phyloP scores from a whole-genome alignment of 1,140 invertebrate species.

The Hyposmocoma kahamanoa region DNA sequence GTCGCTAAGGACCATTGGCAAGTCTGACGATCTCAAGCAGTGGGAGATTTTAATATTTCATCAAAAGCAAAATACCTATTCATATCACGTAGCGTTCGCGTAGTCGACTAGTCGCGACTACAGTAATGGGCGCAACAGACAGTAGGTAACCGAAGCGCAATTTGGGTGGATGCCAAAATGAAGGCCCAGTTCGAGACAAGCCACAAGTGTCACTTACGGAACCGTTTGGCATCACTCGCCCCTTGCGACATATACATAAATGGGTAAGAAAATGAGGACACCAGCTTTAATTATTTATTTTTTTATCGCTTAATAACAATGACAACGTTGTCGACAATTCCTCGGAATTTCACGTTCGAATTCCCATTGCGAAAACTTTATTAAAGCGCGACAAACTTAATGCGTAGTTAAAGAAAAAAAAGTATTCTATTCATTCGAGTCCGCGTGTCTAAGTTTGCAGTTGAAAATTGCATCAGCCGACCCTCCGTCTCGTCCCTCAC shows the following conservation, averaged over 20 bases:
- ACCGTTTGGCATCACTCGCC: slow-evolving; percentile 30
- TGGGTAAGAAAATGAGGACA: slow-evolving; percentile 42
- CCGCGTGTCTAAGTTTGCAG: slow-evolving; percentile 37
- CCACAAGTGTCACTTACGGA: slow-evolving; percentile 53
- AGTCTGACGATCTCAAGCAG: too few relatives aligned
- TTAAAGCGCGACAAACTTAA: not conserved
- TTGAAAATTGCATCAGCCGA: slow-evolving; percentile 44
- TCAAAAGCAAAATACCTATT: too few relatives aligned
- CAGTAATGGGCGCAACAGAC: too few relatives aligned
- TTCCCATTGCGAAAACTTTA: slow-evolving; percentile 20
- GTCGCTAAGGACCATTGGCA: too few relatives aligned
- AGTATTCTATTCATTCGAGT: slow-evolving; percentile 18
- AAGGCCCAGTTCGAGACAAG: slow-evolving; percentile 10
- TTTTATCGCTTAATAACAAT: not conserved
- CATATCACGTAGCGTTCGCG: too few relatives aligned
- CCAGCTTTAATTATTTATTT: slow-evolving; percentile 29
- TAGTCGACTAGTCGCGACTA: too few relatives aligned
- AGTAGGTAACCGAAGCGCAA: slow-evolving; percentile 14
- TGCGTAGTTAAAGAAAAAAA: slow-evolving; percentile 21
- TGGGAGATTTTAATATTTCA: too few relatives aligned
- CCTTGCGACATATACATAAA: slow-evolving; percentile 28
- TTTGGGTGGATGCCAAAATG: slow-evolving; percentile 47
- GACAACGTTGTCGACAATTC: too few relatives aligned
- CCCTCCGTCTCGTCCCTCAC: slow-evolving; percentile 28
- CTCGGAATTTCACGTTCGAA: too few relatives aligned